Evolutionary conservation across 2,113 vertebrate species (phyloP).

Genomic region (Sceloporus undulatus): DNA sequence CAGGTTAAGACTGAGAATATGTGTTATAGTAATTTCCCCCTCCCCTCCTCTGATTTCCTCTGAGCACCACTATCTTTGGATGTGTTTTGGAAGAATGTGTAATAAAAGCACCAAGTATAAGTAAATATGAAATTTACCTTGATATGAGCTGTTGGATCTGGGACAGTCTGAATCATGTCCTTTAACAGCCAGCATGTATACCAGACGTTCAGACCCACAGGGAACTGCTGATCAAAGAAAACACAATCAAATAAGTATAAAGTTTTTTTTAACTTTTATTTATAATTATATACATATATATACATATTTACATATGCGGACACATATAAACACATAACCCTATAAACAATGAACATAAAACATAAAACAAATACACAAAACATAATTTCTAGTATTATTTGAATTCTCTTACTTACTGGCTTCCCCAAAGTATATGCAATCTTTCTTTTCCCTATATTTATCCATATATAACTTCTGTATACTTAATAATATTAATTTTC

Average conservation of each 20-base stretch:
- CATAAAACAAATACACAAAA: too few species aligned
- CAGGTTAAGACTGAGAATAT: not conserved
- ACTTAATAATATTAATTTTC: too few species aligned
- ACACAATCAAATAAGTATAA: slow-evolving; percentile 17
- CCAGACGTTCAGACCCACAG: slow-evolving; percentile 66
- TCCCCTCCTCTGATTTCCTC: not conserved
- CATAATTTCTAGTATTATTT: too few species aligned
- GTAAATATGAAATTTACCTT: slow-evolving; percentile 78
- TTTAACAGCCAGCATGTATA: slow-evolving; percentile 67
- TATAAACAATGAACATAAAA: too few species aligned
- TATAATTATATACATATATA: too few species aligned
- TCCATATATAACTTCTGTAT: too few species aligned
- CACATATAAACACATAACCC: too few species aligned
- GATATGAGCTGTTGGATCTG: slow-evolving; percentile 83
- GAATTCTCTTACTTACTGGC: too few species aligned
- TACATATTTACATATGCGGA: too few species aligned
- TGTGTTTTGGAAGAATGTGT: not conserved
- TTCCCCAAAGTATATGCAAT: too few species aligned
- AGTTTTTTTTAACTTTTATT: not conserved
- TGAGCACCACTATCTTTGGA: not conserved
- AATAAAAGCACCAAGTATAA: slow-evolving; percentile 6
- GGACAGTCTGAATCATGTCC: slow-evolving; percentile 89
- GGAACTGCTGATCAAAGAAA: slow-evolving; percentile 68
- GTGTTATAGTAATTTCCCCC: not conserved
- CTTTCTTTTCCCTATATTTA: too few species aligned